Percentiles rank a stretch among this genome's conserved stretches.
Conservation (phyloP, 2,113 vertebrate species). For the Dipodomys spectabilis region DNA sequence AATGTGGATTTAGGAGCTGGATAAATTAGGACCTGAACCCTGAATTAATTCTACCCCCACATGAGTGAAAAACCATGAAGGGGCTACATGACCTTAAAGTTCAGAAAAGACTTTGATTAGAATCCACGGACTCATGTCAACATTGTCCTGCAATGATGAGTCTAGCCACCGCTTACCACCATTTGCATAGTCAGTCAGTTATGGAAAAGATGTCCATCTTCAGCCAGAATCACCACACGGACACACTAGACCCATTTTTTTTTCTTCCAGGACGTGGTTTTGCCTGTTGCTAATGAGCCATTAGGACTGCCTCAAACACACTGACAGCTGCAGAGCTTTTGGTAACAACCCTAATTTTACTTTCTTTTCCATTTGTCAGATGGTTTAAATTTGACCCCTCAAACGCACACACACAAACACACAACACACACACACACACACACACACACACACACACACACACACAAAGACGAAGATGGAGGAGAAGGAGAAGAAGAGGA, state of each 20-base stretch:
- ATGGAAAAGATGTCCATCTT: conserved; percentile 17
- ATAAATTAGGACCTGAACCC: background rate
- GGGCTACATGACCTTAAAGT: no score
- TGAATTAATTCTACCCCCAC: background rate
- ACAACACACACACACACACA: no score
- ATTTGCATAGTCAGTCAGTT: conserved; percentile 70
- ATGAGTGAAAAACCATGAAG: background rate
- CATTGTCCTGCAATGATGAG: conserved; percentile 61
- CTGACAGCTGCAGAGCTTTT: conserved; percentile 89
- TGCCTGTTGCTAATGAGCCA: conserved; percentile 83
- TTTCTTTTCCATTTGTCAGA: conserved; percentile 89
- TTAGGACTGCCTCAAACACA: conserved; percentile 84
- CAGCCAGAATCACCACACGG: accelerated
- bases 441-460: no score
- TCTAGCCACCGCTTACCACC: conserved; percentile 74
- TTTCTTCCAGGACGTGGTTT: conserved; percentile 76
- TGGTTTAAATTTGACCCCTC: conserved; percentile 88
- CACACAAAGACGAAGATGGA: conserved; percentile 28
- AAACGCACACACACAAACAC: no score
- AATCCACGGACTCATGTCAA: conserved; percentile 29
- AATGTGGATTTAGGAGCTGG: conserved; percentile 35
- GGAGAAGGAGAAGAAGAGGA: background rate
- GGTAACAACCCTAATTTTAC: conserved; percentile 86
- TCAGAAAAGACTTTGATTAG: no score
- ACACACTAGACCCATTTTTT: background rate